These are phyloP conservation scores for Melitaea athalia DNA, from an alignment of 2,888 invertebrate species.

Conservation along the genomic window DNA sequence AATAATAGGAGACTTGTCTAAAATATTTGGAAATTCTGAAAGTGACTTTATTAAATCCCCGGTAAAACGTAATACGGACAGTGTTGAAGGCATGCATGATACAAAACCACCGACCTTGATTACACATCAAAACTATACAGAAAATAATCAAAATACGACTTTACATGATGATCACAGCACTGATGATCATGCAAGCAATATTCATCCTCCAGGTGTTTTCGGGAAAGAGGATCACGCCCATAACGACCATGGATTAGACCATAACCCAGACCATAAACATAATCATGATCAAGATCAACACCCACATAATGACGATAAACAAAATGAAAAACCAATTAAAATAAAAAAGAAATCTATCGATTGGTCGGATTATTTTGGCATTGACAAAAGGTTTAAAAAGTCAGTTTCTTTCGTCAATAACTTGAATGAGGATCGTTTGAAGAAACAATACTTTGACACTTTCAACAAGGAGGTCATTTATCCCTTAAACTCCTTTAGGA, in stretches of 20 bases:
- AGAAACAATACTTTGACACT: conserved; percentile 72
- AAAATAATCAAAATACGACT: conserved; percentile 50
- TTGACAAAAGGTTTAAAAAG: conserved; percentile 89
- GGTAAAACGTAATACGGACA: conserved; percentile 79
- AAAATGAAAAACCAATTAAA: conserved; percentile 74
- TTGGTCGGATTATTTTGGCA: conserved; percentile 94
- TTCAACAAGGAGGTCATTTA: conserved; percentile 74
- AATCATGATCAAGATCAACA: conserved; percentile 44
- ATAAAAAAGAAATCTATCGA: conserved; percentile 91
- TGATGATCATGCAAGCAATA: conserved; percentile 54
- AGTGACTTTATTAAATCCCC: conserved; percentile 71
- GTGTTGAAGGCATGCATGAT: conserved; percentile 62
- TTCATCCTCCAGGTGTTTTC: conserved; percentile 37
- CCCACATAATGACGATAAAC: conserved; percentile 43
- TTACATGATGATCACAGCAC: conserved; percentile 62
- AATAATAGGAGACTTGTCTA: conserved; percentile 86
- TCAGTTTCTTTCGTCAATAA: conserved; percentile 64
- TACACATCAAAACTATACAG: conserved; percentile 57
- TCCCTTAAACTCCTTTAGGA: conserved; percentile 62
- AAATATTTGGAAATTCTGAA: conserved; percentile 83
- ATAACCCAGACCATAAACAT: conserved; percentile 39
- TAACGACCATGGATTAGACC: conserved; percentile 43
- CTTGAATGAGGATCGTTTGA: conserved; percentile 69
- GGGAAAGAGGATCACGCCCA: conserved; percentile 31
- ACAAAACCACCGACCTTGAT: conserved; percentile 67